These are phyloP conservation scores for Crossaster papposus DNA, from an alignment of 53 echinoderm and acorn worm species.

Conservation along the genomic window DNA sequence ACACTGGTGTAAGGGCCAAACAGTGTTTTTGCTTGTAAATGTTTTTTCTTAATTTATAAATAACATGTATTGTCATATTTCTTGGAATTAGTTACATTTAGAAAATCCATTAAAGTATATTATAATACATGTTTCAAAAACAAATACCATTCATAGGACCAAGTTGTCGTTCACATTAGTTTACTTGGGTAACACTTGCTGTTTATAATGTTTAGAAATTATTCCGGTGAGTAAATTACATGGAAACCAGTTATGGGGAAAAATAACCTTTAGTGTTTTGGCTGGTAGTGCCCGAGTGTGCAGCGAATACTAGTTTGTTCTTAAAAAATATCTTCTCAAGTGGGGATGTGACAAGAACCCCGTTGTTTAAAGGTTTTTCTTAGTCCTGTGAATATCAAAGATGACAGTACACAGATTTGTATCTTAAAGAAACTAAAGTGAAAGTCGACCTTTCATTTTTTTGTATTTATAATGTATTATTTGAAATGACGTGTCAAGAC, in stretches of 20 bases:
- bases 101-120: conserved; percentile 20
- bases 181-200: conserved; percentile 18
- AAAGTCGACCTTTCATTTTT: too few species aligned
- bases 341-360: not conserved
- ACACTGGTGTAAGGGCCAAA: too few species aligned
- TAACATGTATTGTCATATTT: conserved; percentile 15
- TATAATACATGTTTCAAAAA: conserved; percentile 17
- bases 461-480: not conserved
- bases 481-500: not conserved
- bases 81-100: not conserved
- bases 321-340: not conserved
- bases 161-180: conserved; percentile 25
- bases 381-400: not conserved
- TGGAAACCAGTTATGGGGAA: conserved; percentile 15
- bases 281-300: conserved; percentile 15
- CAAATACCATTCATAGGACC: conserved; percentile 18
- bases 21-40: too few species aligned
- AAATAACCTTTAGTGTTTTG: conserved; percentile 8
- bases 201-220: conserved; percentile 11
- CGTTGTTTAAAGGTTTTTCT: conserved; percentile 10
- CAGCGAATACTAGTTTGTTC: conserved; percentile 25
- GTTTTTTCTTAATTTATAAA: not conserved
- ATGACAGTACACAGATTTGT: not conserved
- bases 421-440: too few species aligned
- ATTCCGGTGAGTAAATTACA: conserved; percentile 13